Conservation (phyloP, 2,113 vertebrate species). For the Poeciliopsis occidentalis region DNA sequence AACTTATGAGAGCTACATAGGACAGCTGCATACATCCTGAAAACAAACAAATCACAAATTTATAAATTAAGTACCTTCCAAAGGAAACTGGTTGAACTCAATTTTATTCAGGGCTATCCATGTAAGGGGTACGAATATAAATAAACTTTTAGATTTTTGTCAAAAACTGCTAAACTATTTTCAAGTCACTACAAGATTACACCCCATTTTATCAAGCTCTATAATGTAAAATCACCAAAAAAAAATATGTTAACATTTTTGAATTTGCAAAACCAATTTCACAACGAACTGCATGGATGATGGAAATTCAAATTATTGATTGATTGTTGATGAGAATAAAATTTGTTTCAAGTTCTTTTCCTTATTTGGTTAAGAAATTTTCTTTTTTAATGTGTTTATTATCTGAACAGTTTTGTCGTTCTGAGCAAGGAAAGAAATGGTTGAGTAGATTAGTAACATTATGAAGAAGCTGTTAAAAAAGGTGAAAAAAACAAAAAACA, state of each 20-base stretch:
- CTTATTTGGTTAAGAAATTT: background rate
- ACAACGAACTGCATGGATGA: no score
- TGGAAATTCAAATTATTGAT: background rate
- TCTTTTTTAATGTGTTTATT: background rate
- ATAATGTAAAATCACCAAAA: no score
- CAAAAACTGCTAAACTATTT: background rate
- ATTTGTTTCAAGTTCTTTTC: background rate
- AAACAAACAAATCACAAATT: background rate
- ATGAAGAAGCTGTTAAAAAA: background rate
- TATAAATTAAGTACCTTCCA: background rate
- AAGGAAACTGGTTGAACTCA: background rate
- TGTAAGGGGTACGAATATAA: background rate
- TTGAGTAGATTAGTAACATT: background rate
- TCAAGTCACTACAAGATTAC: no score
- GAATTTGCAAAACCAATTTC: no score
- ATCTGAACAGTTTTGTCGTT: background rate
- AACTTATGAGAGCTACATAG: no score
- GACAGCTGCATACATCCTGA: background rate
- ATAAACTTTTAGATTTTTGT: background rate
- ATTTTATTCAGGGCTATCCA: background rate
- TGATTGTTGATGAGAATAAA: conserved; percentile 3
- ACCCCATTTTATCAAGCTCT: no score
- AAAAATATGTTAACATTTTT: no score
- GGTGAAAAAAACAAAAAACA: background rate
- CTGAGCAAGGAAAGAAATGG: background rate